Conservation (phyloP, 2,888 invertebrate species). For the Zonitis immaculata region DNA sequence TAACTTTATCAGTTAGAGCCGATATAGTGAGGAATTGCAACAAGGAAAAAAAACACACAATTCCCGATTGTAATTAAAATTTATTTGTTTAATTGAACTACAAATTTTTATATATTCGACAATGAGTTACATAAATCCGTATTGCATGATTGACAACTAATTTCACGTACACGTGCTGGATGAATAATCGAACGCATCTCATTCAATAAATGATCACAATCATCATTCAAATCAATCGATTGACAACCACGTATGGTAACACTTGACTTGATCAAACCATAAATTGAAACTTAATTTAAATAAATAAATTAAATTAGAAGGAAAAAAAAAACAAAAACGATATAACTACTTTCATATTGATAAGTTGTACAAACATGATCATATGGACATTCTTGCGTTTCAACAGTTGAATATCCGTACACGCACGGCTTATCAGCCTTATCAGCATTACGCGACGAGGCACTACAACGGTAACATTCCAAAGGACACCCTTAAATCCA, state of each 20-base stretch:
- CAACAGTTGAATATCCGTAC: conserved; percentile 14
- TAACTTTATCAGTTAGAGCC: too few relatives aligned
- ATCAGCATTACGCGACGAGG: conserved; percentile 13
- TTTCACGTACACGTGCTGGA: conserved; percentile 15
- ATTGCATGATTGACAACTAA: conserved; percentile 13
- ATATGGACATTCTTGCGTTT: conserved; percentile 14
- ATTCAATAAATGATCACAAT: conserved; percentile 11
- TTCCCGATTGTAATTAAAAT: conserved; percentile 1
- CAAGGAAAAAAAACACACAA: too few relatives aligned
- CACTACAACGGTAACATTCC: conserved; percentile 16
- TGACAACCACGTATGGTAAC: conserved; percentile 16
- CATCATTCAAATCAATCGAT: conserved; percentile 5
- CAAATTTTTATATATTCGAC: conserved; percentile 5
- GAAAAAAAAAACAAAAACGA: too few relatives aligned
- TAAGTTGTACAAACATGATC: conserved; percentile 18
- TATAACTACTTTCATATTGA: conserved; percentile 35
- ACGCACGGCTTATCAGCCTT: conserved; percentile 19
- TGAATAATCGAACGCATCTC: conserved; percentile 12
- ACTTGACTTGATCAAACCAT: conserved; percentile 14
- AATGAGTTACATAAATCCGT: conserved; percentile 17
- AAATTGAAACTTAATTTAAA: conserved; percentile 12
- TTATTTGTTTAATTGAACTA: neutral
- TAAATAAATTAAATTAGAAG: conserved; percentile 5
- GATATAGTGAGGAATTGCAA: too few relatives aligned
- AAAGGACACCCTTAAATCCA: conserved; percentile 9